Base-by-base conservation (phyloP, 2,888 invertebrate genomes). In the Formica aserva region DNA sequence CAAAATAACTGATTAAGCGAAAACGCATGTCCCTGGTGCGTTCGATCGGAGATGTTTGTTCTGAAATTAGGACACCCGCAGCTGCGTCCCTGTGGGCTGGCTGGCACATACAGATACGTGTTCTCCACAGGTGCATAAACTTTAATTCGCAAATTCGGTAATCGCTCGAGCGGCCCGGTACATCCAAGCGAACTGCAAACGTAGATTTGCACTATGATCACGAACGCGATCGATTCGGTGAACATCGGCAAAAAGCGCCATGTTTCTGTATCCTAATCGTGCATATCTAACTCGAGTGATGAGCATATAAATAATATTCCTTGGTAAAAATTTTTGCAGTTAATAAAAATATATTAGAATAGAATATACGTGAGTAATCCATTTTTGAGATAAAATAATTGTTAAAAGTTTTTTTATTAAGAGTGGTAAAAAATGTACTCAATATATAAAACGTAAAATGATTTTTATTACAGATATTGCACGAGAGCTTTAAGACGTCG, bases 91-190 rank as follows among this genome's bases (percentile, higher is more conserved):
- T 29, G 66, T 22, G 60, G 22, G 22, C 22, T 38, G 15, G 26
- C 26, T 71, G 57, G 75, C 60, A 63, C 78, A 55, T 65, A 83
- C 60, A 63, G 66, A 87, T 87, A 83, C 76, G 35, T 35, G 71
- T 71, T 75, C 55, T 63, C 78, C 84, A 67, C 82, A 85, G 84
- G 85, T 87, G 78, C 82, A 83, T 82, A 83, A 88, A 87, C 69
- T 89, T 86, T 38, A 71, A 63, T 26, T 65, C 52, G 85, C 63
- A 85, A 89, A 89, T 85, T 87, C 71, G 32, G 45, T 60, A 60
- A 82, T 72, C 32, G 63, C 32, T 62, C 55, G 55, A 41, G 18
- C 65, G 57, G 29, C 18, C 41, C 67, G 72, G 66, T 80, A 26
- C 41, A 80, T 74, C 63, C 72, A 75, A 35, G 29, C 69, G 32